Conservation (phyloP, 2,113 vertebrate genomes). For the Thinocorus orbignyianus region DNA sequence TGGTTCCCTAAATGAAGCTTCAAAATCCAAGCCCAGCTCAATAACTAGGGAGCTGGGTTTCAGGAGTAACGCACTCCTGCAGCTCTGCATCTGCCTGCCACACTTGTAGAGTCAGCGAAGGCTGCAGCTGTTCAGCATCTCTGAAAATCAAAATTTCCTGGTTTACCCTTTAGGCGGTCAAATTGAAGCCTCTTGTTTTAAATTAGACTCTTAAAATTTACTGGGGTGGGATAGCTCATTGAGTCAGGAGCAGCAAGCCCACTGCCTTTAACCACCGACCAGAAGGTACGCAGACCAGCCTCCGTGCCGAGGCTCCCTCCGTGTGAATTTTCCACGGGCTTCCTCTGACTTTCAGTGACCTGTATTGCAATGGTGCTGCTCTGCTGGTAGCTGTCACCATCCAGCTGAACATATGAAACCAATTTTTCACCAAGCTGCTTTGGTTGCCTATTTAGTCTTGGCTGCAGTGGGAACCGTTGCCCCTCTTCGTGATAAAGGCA, state of each 20-base stretch:
- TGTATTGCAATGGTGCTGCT: background rate
- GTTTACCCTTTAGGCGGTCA: background rate
- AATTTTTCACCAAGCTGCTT: background rate
- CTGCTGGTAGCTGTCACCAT: background rate
- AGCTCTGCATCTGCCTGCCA: rapidly evolving
- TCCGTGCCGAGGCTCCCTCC: rapidly evolving
- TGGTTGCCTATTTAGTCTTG: background rate
- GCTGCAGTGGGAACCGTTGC: background rate
- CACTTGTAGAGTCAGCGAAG: background rate
- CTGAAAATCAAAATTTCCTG: background rate
- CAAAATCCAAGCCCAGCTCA: background rate
- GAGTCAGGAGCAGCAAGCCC: background rate
- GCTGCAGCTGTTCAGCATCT: background rate
- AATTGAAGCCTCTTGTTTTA: background rate
- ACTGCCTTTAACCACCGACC: rapidly evolving
- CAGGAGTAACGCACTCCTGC: background rate
- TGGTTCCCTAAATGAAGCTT: background rate
- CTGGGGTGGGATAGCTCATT: rapidly evolving
- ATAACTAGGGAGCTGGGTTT: background rate
- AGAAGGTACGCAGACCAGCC: rapidly evolving
- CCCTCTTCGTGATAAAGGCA: background rate
- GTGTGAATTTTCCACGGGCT: background rate
- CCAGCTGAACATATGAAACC: background rate
- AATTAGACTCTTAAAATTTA: background rate
- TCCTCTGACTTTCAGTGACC: background rate